Conservation (phyloP, 2,113 vertebrate genomes). For the Channa argus region DNA sequence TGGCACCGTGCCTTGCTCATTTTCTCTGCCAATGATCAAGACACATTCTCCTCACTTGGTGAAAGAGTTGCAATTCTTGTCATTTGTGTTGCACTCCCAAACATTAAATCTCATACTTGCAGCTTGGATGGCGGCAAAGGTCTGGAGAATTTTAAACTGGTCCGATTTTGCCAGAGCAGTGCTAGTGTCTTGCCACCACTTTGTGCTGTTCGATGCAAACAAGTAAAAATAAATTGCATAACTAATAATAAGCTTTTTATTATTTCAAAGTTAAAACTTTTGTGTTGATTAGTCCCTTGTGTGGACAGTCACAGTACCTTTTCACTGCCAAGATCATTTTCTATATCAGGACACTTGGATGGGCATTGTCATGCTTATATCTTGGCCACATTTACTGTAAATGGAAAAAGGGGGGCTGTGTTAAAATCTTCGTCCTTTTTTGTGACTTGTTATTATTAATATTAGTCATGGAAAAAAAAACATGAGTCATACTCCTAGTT, state of each 20-base stretch:
- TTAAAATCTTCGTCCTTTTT: background rate
- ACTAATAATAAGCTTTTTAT: slow-evolving; percentile 8
- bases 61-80: slow-evolving; percentile 72
- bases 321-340: slow-evolving; percentile 8
- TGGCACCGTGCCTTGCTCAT: slow-evolving; percentile 71
- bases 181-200: slow-evolving; percentile 34
- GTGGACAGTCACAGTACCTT: slow-evolving; percentile 25
- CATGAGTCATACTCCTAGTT: background rate
- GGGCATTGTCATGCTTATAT: background rate
- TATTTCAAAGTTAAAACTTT: slow-evolving; percentile 7
- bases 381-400: background rate
- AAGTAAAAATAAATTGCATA: slow-evolving; percentile 16
- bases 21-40: slow-evolving; percentile 73
- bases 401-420: background rate
- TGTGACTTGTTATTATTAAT: background rate
- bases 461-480: too few relatives aligned
- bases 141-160: slow-evolving; percentile 46
- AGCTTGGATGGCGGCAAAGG: slow-evolving; percentile 46
- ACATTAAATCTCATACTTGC: slow-evolving; percentile 65
- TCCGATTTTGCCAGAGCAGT: slow-evolving; percentile 42
- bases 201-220: slow-evolving; percentile 21
- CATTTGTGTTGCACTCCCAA: slow-evolving; percentile 62
- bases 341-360: slow-evolving; percentile 22
- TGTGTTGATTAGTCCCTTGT: slow-evolving; percentile 41
- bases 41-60: slow-evolving; percentile 66